These are phyloP conservation scores for Vanessa tameamea DNA, from an alignment of 1,140 invertebrate genomes.

Conservation along the genomic window DNA sequence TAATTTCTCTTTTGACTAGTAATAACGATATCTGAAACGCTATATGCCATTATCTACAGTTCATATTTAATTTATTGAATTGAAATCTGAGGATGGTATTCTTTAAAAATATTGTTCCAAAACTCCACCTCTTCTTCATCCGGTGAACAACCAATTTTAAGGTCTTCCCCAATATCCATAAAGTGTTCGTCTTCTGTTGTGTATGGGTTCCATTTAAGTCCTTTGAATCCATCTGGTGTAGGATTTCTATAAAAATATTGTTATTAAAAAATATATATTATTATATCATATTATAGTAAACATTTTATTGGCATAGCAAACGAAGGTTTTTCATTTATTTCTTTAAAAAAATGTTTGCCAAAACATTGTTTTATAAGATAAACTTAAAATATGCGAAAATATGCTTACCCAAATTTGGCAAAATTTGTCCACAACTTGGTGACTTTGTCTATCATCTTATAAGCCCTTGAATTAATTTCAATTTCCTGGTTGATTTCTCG, in stretches of 20 bases:
- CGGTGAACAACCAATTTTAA: slow-evolving; percentile 26
- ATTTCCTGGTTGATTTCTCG: slow-evolving; percentile 27
- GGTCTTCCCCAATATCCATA: slow-evolving; percentile 45
- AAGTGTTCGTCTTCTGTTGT: slow-evolving; percentile 39
- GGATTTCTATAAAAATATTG: slow-evolving; percentile 44
- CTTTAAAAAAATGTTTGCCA: no score
- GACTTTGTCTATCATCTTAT: slow-evolving; percentile 47
- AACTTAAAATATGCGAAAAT: neutral
- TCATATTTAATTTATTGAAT: neutral
- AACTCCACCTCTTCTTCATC: slow-evolving; percentile 42
- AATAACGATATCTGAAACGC: no score
- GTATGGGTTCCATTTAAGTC: slow-evolving; percentile 43
- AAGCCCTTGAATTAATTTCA: slow-evolving; percentile 36
- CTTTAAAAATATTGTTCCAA: slow-evolving; percentile 47
- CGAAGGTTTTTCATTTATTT: no score
- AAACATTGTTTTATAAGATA: no score
- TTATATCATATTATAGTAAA: no score
- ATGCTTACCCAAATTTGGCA: slow-evolving; percentile 53
- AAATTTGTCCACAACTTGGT: slow-evolving; percentile 58
- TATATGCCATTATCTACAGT: no score
- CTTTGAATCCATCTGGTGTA: slow-evolving; percentile 42
- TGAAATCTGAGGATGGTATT: slow-evolving; percentile 30
- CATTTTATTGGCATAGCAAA: no score
- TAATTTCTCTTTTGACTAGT: no score
- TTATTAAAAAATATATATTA: neutral